Percentiles rank a stretch among this genome's conserved stretches.
These are phyloP conservation scores for Actinernus sp. DNA, from an alignment of 92 coral and sea anemone genomes.

Conservation along the genomic window DNA sequence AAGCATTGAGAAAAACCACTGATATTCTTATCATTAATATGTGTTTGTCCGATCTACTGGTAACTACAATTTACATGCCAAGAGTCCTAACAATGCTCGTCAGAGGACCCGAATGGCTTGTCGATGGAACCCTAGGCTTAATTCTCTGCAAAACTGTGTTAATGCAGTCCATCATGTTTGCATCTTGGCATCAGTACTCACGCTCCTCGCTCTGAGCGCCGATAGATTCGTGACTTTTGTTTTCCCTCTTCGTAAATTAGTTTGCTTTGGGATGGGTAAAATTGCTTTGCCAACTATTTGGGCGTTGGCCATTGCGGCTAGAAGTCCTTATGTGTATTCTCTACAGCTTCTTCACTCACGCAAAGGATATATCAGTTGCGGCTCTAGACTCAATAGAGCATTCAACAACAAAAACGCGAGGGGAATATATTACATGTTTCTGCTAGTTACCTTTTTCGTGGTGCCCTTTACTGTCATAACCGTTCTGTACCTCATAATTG, in stretches of 20 bases:
- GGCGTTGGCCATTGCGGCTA: slow-evolving; percentile 34
- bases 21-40: slow-evolving; percentile 49
- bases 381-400: slow-evolving; percentile 8
- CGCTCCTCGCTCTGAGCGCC: slow-evolving; percentile 29
- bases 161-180: slow-evolving; percentile 38
- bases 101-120: slow-evolving; percentile 31
- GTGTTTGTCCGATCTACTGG: slow-evolving; percentile 27
- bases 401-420: slow-evolving; percentile 32
- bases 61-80: slow-evolving; percentile 55
- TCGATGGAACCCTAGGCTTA: slow-evolving; percentile 34
- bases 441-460: slow-evolving; percentile 38
- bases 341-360: background rate
- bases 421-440: slow-evolving; percentile 34
- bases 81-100: slow-evolving; percentile 42
- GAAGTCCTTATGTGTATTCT: slow-evolving; percentile 45
- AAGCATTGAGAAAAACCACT: slow-evolving; percentile 13
- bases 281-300: slow-evolving; percentile 30
- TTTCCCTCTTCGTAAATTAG: slow-evolving; percentile 24
- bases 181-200: slow-evolving; percentile 46
- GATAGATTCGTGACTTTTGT: slow-evolving; percentile 43
- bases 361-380: background rate
- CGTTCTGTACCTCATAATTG: slow-evolving; percentile 17
- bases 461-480: slow-evolving; percentile 46
- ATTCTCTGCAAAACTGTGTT: slow-evolving; percentile 56
- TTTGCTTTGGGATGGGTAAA: slow-evolving; percentile 8